Conservation (phyloP, 1,140 invertebrate species). For the Pemphigus obesinymphae region DNA sequence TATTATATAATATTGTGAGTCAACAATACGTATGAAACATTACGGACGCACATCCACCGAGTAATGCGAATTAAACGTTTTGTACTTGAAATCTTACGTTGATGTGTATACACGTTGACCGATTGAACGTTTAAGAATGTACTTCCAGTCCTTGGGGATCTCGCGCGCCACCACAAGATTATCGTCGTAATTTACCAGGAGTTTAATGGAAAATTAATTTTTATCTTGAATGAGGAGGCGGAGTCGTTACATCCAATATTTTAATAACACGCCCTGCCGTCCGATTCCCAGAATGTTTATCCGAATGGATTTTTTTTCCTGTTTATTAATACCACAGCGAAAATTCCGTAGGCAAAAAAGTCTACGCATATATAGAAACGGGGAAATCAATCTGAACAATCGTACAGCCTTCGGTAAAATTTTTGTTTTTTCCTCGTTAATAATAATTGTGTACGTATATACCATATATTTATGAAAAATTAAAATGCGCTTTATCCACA, state of each 20-base stretch:
- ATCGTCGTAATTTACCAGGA: background rate
- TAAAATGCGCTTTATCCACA: too few relatives aligned
- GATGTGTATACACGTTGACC: too few relatives aligned
- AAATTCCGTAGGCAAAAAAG: too few relatives aligned
- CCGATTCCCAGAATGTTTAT: background rate
- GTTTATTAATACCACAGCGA: background rate
- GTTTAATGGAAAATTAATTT: background rate
- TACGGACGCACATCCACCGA: background rate
- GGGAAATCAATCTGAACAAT: too few relatives aligned
- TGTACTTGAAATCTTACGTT: background rate
- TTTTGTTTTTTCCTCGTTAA: too few relatives aligned
- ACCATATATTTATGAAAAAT: too few relatives aligned
- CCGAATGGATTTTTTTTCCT: background rate
- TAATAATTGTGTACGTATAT: too few relatives aligned
- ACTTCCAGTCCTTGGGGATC: background rate
- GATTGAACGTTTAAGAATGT: background rate
- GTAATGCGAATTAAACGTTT: slow-evolving; percentile 8
- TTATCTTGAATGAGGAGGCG: background rate
- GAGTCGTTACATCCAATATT: background rate
- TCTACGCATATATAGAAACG: too few relatives aligned
- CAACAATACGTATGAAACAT: background rate
- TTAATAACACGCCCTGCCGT: background rate
- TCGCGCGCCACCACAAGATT: background rate
- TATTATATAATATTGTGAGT: background rate
- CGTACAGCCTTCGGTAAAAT: too few relatives aligned